Conservation (phyloP, 2,113 vertebrate genomes). For the Menura novaehollandiae region DNA sequence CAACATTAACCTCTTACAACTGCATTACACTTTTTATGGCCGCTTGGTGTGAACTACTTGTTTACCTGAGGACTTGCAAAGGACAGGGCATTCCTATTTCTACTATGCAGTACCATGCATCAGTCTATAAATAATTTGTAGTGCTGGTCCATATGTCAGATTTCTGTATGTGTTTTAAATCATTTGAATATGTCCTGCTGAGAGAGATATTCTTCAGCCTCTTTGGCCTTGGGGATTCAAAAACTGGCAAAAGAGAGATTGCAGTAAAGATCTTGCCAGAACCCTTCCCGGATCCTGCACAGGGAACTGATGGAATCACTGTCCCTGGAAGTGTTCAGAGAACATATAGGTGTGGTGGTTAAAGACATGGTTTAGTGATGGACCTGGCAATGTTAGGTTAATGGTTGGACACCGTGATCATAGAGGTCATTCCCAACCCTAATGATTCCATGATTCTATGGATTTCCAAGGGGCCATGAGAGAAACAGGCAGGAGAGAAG, state of each 20-base stretch:
- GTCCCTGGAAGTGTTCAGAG: not conserved
- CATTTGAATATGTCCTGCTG: not conserved
- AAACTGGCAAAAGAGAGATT: not conserved
- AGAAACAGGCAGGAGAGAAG: not conserved
- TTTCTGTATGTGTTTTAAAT: not conserved
- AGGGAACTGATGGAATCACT: not conserved
- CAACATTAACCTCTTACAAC: not conserved
- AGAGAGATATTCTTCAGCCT: not conserved
- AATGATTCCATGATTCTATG: not conserved
- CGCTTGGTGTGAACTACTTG: not conserved
- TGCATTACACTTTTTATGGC: not conserved
- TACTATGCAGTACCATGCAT: not conserved
- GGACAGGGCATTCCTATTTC: not conserved
- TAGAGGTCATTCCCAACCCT: not conserved
- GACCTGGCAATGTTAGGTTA: not conserved
- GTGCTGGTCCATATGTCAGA: not conserved
- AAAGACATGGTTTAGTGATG: not conserved
- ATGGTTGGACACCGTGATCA: not conserved
- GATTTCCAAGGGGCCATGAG: not conserved
- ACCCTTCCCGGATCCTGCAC: not conserved
- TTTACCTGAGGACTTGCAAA: not conserved
- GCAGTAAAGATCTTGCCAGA: not conserved
- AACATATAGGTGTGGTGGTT: not conserved
- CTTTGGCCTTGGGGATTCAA: not conserved
- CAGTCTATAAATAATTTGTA: not conserved